Evolutionary conservation across 1,140 invertebrate genomes (phyloP).

Genomic region (Zophobas morio): DNA sequence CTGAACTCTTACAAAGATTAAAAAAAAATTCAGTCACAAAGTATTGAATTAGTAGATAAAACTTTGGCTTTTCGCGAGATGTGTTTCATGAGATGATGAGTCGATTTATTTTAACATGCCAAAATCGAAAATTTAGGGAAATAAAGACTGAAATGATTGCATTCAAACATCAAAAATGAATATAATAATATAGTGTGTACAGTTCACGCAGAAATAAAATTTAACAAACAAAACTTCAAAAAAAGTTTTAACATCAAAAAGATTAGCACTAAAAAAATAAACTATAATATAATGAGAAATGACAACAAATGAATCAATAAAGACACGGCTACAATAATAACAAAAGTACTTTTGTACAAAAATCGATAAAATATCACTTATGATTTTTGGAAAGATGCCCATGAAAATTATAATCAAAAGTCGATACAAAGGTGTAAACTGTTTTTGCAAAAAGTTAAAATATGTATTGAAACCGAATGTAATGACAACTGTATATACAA

Average conservation of each 20-base stretch:
- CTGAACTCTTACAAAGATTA: conserved; percentile 33
- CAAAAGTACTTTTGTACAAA: conserved; percentile 50
- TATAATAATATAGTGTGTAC: conserved; percentile 33
- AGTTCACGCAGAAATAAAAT: conserved; percentile 56
- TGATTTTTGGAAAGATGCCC: conserved; percentile 30
- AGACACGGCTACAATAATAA: conserved; percentile 54
- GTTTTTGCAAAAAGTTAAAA: background rate
- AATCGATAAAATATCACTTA: conserved; percentile 57
- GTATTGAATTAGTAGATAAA: conserved; percentile 22
- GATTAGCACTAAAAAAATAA: conserved; percentile 59
- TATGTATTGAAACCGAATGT: too few species aligned
- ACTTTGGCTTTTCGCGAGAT: conserved; percentile 21
- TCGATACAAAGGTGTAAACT: background rate
- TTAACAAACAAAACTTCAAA: conserved; percentile 58
- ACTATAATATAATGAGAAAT: conserved; percentile 60
- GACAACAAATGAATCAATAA: conserved; percentile 55
- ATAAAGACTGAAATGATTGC: background rate
- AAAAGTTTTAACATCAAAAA: conserved; percentile 53
- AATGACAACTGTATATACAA: background rate
- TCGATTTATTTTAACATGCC: background rate
- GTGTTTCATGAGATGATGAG: conserved; percentile 47
- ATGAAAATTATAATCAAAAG: background rate
- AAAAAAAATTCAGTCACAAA: conserved; percentile 39
- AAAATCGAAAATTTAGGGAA: too few species aligned
- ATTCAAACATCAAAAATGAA: conserved; percentile 41